Percentiles rank a stretch among this genome's conserved stretches.
These are phyloP conservation scores for Diaperis boleti DNA, from an alignment of 2,888 invertebrate species.

Conservation along the genomic window DNA sequence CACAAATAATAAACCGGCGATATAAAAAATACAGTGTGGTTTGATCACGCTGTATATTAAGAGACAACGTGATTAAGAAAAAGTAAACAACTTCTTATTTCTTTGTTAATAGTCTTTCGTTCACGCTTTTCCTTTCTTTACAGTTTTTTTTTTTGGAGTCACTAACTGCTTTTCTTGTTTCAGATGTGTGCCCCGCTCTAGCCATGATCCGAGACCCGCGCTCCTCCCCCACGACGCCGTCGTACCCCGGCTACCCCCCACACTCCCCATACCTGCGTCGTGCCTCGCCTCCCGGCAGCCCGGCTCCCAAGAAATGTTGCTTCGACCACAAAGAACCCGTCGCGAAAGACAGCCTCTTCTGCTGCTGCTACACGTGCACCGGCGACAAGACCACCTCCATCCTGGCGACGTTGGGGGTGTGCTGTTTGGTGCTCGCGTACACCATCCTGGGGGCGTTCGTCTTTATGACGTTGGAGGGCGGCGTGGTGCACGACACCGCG, in stretches of 20 bases:
- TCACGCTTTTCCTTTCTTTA: too few species aligned
- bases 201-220: conserved; percentile 54
- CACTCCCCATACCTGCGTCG: conserved; percentile 59
- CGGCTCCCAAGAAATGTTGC: conserved; percentile 61
- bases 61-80: too few species aligned
- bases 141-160: too few species aligned
- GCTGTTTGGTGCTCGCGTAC: conserved; percentile 87
- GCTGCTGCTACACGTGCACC: conserved; percentile 72
- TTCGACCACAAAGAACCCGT: conserved; percentile 58
- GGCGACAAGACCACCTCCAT: conserved; percentile 71
- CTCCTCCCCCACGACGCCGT: conserved; percentile 54
- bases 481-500: conserved; percentile 69
- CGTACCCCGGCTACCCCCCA: conserved; percentile 60
- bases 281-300: conserved; percentile 63
- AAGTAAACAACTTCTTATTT: too few species aligned
- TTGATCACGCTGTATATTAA: too few species aligned
- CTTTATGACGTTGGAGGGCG: conserved; percentile 87
- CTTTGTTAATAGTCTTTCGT: too few species aligned
- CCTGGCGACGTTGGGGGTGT: conserved; percentile 84
- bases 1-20: too few species aligned
- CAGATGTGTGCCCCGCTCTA: conserved; percentile 29
- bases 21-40: too few species aligned
- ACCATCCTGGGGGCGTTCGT: conserved; percentile 92
- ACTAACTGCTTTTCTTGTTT: conserved; percentile 30
- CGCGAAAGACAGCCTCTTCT: conserved; percentile 62